Conservation (phyloP, 2,797 vertebrate species). For the Harpagifer antarcticus region DNA sequence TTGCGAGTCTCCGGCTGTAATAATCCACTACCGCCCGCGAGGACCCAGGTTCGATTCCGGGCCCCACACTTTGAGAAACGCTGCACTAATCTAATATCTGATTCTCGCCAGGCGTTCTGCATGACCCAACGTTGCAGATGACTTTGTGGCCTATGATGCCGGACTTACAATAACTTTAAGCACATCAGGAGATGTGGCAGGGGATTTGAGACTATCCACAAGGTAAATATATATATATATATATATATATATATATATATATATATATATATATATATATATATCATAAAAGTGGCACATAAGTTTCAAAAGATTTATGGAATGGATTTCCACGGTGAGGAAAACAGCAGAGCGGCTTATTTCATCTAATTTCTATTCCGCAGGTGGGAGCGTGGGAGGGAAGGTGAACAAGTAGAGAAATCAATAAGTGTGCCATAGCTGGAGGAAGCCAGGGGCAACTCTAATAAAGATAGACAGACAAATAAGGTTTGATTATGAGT, state of each 20-base stretch:
- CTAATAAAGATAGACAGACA: conserved; percentile 25
- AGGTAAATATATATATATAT: conserved; percentile 42
- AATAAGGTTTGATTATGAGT: conserved; percentile 41
- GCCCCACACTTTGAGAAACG: too few species aligned
- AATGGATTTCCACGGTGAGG: conserved; percentile 10
- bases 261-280: conserved; percentile 29
- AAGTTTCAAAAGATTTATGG: conserved; percentile 23
- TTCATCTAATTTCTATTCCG: conserved; percentile 31
- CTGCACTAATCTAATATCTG: conserved; percentile 52
- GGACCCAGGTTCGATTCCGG: too few species aligned
- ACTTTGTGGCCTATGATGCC: conserved; percentile 14
- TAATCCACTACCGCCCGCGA: too few species aligned
- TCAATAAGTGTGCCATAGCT: conserved; percentile 3
- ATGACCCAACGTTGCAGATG: conserved; percentile 33
- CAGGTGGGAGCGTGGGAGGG: conserved; percentile 1
- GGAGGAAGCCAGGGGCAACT: conserved; percentile 9
- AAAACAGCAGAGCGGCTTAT: conserved; percentile 9
- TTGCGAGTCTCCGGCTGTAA: too few species aligned
- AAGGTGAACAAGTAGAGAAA: conserved; percentile 36
- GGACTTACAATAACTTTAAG: conserved; percentile 39
- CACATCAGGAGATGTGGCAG: conserved; percentile 16
- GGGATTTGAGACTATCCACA: conserved; percentile 20
- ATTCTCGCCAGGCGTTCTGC: conserved; percentile 48
- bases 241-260: conserved; percentile 33
- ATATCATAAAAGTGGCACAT: conserved; percentile 20